Evolutionary conservation across 2,797 vertebrate genomes (phyloP), one percentile per base, ranked within the genome.

Genomic region (Vipera latastei): DNA sequence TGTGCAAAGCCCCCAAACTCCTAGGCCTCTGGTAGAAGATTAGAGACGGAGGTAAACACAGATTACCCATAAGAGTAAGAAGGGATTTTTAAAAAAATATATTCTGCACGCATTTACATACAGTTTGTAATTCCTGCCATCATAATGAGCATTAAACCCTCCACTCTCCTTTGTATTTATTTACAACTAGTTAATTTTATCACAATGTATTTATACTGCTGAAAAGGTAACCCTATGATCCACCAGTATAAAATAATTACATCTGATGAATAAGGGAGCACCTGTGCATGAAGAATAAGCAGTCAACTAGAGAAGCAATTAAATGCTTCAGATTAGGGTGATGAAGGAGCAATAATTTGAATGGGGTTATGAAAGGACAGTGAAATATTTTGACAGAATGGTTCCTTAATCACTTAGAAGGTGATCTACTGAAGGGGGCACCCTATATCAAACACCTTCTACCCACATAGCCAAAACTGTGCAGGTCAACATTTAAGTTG

Each of bases 181-280:
- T 78, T 78, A 78, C 73, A 44, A 78, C 38, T 25, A 48, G 38
- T 83, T 83, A 25, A 83, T 91, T 92, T 91, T 93, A 83, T 83
- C 73, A 48, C 73, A 83, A 83, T 83, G 73, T 48, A 83, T 83
- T 83, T 83, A 90, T 94, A 90, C 91, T 93, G 92, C 14, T 78
- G 94, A 95, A 63, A 61, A 92, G 73, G 96, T 96, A 93, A 94
- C 93, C 94, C 93, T 92, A 65, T 94, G 65, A 92, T 97, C 93
- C 94, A 88, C 92, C 94, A 95, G 92, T 93, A 94, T 95, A 95
- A 96, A 95, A 94, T 59, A 90, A 51, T 93, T 92, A 93, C 94
- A 95, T 92, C 91, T 92, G 93, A 48, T 93, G 94, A 93, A 55
- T 65, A 83, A 93, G 56, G 89, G 38, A 25, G 85, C 89, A 86